Percentiles rank a stretch among this genome's conserved stretches.
These are phyloP conservation scores for Labrus mixtus DNA, from an alignment of 2,113 vertebrate genomes.

Conservation along the genomic window DNA sequence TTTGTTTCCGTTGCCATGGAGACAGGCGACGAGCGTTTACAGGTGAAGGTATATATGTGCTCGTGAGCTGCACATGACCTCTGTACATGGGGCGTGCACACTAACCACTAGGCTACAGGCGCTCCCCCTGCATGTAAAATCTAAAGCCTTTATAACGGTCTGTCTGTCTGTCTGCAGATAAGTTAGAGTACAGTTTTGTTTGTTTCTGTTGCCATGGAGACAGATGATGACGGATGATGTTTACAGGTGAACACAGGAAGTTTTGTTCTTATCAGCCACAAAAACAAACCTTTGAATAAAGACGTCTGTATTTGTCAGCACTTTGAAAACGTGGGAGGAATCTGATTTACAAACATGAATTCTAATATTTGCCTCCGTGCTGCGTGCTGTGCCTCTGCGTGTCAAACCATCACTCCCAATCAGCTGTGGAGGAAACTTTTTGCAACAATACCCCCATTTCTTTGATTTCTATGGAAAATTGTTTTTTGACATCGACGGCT, in stretches of 20 bases:
- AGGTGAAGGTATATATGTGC: background rate
- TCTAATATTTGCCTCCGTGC: conserved; percentile 46
- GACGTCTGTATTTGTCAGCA: conserved; percentile 37
- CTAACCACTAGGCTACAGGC: too few species aligned
- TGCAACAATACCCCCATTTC: conserved; percentile 18
- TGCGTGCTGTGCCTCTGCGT: background rate
- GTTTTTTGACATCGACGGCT: background rate
- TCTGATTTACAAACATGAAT: conserved; percentile 43
- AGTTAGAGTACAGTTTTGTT: too few species aligned
- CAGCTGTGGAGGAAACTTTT: conserved; percentile 20
- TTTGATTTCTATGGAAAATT: conserved; percentile 5
- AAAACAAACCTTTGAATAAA: conserved; percentile 52
- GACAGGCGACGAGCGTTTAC: conserved; percentile 41
- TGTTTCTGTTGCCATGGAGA: too few species aligned
- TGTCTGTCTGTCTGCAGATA: too few species aligned
- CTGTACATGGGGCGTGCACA: too few species aligned
- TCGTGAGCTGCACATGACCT: too few species aligned
- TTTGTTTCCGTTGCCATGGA: conserved; percentile 67
- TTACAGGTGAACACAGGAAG: background rate
- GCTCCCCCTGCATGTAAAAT: too few species aligned
- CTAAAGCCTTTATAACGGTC: too few species aligned
- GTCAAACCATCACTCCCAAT: conserved; percentile 24
- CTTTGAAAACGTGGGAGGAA: conserved; percentile 12
- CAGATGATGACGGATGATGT: too few species aligned
- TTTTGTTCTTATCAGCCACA: conserved; percentile 35